Base-by-base conservation (phyloP, 2,113 vertebrate genomes). In the Greenwoodochromis staneri region DNA sequence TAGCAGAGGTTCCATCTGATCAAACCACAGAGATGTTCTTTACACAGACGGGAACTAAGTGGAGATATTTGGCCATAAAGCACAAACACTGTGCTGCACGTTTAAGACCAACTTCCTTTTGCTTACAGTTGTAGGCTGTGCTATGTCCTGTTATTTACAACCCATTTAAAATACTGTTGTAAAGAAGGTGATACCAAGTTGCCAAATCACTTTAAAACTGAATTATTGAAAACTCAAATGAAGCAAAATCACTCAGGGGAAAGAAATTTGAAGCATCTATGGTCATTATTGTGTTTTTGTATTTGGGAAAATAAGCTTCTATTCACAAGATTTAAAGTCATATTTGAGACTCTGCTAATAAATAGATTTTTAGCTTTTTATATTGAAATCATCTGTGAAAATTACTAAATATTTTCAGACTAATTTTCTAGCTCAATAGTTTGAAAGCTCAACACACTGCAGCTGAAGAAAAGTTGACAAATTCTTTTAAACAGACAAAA, bases 341-440 rank as follows among this genome's bases (percentile, higher is more conserved):
- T 34, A 63, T 19, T 63, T 63, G 29, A 63, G 59, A 63, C 9
- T 34, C 29, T 63, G 59, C 59, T 63, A 19, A 63, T 7, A 63
- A 63, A 63, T 4, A 3, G 29, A 63, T 34, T 7, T 63, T 0
- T 63, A 34, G 29, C 16, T 34, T 63, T 11, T 63, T 63, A 63
- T 19, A 34, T 34, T 19, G 9, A 63, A 34, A 34, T 0, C 0
- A 63, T 63, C 5, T 19, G 59, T 63, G 59, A 63, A 63, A 34
- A 19, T 63, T 1, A 63, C 16, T 34, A 3, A 61, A 63, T 19
- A 63, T 63, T 34, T 63, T 34, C 29, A 63, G 59, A 34, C 4
- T 19, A 0, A 34, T 34, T 34, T 61, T 34, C 9, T 0, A 34
- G 57, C 29, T 61, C 57, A 19, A 4, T 61, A 0, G 9, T 63